These are phyloP conservation scores for Marmota monax DNA, from an alignment of 2,113 vertebrate species.

Conservation along the genomic window DNA sequence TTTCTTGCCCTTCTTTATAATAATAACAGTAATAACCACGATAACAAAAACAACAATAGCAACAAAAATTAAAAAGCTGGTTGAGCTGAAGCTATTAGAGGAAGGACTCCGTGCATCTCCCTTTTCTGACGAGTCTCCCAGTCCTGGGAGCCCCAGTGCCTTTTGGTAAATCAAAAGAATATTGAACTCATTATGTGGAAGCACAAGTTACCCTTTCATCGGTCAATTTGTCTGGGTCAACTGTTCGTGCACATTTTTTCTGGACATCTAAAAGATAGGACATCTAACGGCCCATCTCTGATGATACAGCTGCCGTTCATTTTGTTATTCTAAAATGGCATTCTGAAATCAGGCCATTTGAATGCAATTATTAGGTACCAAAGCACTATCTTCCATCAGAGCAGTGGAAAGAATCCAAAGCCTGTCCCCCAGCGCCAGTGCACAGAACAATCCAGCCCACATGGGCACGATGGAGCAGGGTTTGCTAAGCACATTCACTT, in stretches of 20 bases:
- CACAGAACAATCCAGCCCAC: not conserved
- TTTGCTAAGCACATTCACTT: constrained; percentile 6
- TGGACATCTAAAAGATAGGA: constrained; percentile 73
- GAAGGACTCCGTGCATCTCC: too few relatives aligned
- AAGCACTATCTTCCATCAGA: constrained; percentile 73
- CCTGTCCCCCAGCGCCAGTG: not conserved
- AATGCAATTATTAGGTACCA: constrained; percentile 64
- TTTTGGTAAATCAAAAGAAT: constrained; percentile 68
- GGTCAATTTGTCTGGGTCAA: constrained; percentile 72
- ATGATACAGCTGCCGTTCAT: constrained; percentile 49
- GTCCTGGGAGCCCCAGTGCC: not conserved
- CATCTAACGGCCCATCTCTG: constrained; percentile 25
- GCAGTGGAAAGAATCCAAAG: not conserved
- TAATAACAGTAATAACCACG: not conserved
- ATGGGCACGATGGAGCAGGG: not conserved
- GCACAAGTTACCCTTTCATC: constrained; percentile 56
- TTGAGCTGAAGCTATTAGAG: not conserved
- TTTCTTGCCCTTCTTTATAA: not conserved
- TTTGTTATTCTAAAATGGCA: constrained; percentile 62
- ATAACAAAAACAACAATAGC: not conserved
- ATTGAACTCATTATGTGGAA: constrained; percentile 62
- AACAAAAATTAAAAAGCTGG: not conserved
- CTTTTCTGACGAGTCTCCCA: not conserved
- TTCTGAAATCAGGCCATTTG: not conserved
- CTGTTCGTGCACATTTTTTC: constrained; percentile 56